Conservation (phyloP, 1,140 invertebrate species). For the Bilobella aurantiaca region DNA sequence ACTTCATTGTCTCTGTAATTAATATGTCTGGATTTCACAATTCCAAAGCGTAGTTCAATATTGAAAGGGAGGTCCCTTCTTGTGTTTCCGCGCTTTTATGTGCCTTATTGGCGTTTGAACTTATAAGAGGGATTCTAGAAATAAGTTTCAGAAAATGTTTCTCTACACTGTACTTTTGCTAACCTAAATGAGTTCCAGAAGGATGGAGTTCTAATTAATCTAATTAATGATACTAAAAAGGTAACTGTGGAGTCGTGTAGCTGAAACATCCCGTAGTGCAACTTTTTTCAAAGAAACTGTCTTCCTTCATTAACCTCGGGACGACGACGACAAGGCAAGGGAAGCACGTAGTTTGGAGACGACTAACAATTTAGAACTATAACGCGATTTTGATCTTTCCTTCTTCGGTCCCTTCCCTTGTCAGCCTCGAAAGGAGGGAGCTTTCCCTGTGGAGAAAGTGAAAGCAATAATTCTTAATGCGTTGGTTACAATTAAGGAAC, state of each 20-base stretch:
- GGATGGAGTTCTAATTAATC: constrained; percentile 2
- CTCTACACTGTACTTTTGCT: too few species aligned
- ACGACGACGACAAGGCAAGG: neutral
- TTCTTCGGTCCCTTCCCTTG: neutral
- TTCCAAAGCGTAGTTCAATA: too few species aligned
- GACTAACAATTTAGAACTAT: neutral
- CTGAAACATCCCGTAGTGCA: neutral
- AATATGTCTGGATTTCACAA: neutral
- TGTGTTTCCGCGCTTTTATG: too few species aligned
- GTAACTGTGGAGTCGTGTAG: neutral
- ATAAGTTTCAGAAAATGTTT: too few species aligned
- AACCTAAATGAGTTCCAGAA: neutral
- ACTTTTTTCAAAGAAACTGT: neutral
- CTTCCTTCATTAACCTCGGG: neutral
- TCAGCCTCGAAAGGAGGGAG: neutral
- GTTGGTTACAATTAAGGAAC: constrained; percentile 1
- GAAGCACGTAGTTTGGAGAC: neutral
- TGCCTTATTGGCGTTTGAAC: too few species aligned
- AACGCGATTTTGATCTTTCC: neutral
- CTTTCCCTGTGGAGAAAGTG: neutral
- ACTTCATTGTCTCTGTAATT: constrained; percentile 1
- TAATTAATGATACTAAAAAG: constrained; percentile 2
- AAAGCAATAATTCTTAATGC: constrained; percentile 6
- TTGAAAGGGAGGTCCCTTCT: too few species aligned
- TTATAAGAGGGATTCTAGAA: too few species aligned